A percentile compares a stretch with the other conserved stretches of the same genome.
phyloP scores from a whole-genome alignment of 2,113 vertebrate genomes.

The Hassar affinis region DNA sequence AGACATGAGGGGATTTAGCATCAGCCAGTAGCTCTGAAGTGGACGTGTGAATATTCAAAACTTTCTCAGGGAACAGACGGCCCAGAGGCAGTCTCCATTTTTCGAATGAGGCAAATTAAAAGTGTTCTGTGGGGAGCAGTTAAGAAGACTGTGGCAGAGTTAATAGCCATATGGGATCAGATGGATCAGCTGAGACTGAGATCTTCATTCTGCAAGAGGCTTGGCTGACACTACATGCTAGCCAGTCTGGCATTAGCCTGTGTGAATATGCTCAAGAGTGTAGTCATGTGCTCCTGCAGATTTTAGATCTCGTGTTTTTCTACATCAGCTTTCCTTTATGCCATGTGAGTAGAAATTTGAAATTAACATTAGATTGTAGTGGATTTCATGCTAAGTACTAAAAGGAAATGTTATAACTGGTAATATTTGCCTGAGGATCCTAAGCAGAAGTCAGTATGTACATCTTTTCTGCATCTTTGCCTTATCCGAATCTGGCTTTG shows the following conservation, averaged over 20 bases:
- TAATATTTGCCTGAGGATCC: neutral
- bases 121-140: constrained; percentile 42
- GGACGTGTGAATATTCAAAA: neutral
- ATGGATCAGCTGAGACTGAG: constrained; percentile 40
- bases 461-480: neutral
- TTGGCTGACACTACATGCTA: constrained; percentile 1
- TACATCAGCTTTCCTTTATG: neutral
- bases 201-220: constrained; percentile 43
- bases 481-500: neutral
- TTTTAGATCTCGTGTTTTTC: neutral
- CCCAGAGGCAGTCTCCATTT: constrained; percentile 11
- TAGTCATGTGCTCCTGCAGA: neutral
- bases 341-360: neutral
- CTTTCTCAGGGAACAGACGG: neutral
- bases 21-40: neutral
- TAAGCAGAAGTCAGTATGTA: neutral
- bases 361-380: neutral
- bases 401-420: too few species aligned
- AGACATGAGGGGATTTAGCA: neutral
- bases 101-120: constrained; percentile 43
- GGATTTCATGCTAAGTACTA: neutral
- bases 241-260: constrained; percentile 15
- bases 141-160: constrained; percentile 53
- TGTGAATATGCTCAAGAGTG: neutral
- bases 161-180: constrained; percentile 47